Conservation (phyloP, 1,140 invertebrate genomes). For the Ctenoplectra terminalis region DNA sequence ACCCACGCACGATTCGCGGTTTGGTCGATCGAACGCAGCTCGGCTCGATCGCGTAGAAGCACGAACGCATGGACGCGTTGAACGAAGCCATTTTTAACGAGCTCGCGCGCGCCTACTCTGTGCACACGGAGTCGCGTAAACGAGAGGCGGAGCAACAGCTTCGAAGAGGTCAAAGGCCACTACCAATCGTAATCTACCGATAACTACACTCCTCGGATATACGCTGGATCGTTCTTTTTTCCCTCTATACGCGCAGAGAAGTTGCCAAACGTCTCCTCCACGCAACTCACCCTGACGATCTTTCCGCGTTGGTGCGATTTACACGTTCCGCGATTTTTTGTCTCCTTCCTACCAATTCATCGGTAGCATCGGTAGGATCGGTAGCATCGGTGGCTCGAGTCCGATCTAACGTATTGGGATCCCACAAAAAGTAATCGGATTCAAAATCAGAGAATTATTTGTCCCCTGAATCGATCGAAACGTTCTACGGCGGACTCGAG, state of each 20-base stretch:
- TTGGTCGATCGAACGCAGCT: not conserved
- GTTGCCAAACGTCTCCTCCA: not conserved
- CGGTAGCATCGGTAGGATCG: too few species aligned
- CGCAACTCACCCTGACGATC: too few species aligned
- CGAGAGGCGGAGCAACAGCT: constrained; percentile 75
- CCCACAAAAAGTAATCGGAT: not conserved
- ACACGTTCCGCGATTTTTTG: too few species aligned
- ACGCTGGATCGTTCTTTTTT: constrained; percentile 5
- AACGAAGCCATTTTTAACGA: constrained; percentile 49
- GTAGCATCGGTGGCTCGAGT: too few species aligned
- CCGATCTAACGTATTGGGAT: not conserved
- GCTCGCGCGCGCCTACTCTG: constrained; percentile 22
- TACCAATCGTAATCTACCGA: constrained; percentile 74
- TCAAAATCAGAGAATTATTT: constrained; percentile 52
- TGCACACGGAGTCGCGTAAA: constrained; percentile 68
- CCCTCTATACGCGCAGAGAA: not conserved
- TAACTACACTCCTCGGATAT: constrained; percentile 72
- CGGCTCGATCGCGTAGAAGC: constrained; percentile 8
- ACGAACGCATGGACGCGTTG: not conserved
- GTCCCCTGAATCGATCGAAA: constrained; percentile 73
- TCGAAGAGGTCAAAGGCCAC: constrained; percentile 73
- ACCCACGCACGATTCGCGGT: constrained; percentile 75
- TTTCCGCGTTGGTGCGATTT: too few species aligned
- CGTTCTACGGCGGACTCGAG: constrained; percentile 59
- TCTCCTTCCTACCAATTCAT: too few species aligned